Base-by-base conservation (phyloP, 2,888 invertebrate genomes). In the Thymelicus lineola region DNA sequence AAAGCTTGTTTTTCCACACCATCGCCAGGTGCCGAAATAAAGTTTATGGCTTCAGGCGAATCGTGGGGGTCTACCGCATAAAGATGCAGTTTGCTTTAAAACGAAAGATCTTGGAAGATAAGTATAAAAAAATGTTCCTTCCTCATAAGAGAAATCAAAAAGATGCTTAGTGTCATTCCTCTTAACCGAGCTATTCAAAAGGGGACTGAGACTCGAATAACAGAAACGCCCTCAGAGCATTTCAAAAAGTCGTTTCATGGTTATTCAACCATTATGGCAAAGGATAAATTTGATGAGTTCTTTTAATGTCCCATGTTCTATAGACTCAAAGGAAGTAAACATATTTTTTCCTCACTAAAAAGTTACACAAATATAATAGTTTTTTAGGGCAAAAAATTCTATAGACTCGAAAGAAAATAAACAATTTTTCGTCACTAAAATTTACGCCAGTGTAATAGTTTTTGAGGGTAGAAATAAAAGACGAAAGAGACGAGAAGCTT, bases 21-120 rank as follows among this genome's bases (percentile, higher is more conserved):
- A 7, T 66, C 17, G 28, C 55, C 55, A 55, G 36, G 68, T 68
- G 57, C 57, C 62, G 48, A 62, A 68, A 61, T 61, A 46, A 58
- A 17, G 42, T 20, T 46, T 15, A 36, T 46, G 12, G n/a, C 58
- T 46, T 17, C 17, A 12, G 42, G 42, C n/a, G 7, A 42, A 53
- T 38, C 50, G 48, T 65, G 46, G 10, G 12, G 20, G 42, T 45
- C 14, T 10, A 57, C 20, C 15, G 15, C 20, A 64, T 55, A 45
- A 55, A 64, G 20, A 55, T 45, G 42, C 61, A 53, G 15, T 67
- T 45, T 35, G 60, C n/a, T 48, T 58, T 58, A 35, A 50, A 36
- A 42, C 50, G 60, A 6, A 42, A 60, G 15, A 42, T 55, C 9
- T 55, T 42, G 36, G 12, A 4, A 36, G n/a, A 28, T 28, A 28